phyloP scores from a whole-genome alignment of 2,113 vertebrate species.

The Brienomyrus longianalis region DNA sequence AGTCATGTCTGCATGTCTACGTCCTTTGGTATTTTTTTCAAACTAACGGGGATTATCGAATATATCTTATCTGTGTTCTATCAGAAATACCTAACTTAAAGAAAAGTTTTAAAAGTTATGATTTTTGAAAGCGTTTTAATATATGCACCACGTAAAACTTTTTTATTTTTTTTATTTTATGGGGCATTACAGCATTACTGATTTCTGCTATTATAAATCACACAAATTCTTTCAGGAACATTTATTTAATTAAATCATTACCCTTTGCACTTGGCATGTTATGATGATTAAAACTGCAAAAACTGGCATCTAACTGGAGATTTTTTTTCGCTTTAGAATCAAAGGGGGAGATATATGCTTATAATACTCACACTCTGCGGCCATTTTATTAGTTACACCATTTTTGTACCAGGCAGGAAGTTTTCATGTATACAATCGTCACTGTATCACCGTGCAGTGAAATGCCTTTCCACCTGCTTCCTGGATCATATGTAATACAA shows the following conservation, averaged over 20 bases:
- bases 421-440: neutral
- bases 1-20: neutral
- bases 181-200: neutral
- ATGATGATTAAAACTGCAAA: neutral
- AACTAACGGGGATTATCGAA: neutral
- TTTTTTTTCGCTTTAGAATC: neutral
- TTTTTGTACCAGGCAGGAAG: neutral
- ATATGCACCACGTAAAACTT: neutral
- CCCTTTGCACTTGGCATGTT: neutral
- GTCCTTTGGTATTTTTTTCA: neutral
- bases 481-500: neutral
- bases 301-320: neutral
- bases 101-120: neutral
- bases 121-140: neutral
- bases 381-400: neutral
- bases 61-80: neutral
- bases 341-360: neutral
- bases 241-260: slow-evolving; percentile 6
- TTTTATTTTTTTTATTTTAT: neutral
- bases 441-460: neutral
- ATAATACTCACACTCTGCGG: neutral
- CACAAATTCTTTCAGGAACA: neutral
- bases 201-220: neutral
- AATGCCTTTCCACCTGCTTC: neutral
- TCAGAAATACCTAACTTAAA: neutral